Conservation (phyloP, 1,140 invertebrate species). For the Caenorhabditis inopinata region DNA sequence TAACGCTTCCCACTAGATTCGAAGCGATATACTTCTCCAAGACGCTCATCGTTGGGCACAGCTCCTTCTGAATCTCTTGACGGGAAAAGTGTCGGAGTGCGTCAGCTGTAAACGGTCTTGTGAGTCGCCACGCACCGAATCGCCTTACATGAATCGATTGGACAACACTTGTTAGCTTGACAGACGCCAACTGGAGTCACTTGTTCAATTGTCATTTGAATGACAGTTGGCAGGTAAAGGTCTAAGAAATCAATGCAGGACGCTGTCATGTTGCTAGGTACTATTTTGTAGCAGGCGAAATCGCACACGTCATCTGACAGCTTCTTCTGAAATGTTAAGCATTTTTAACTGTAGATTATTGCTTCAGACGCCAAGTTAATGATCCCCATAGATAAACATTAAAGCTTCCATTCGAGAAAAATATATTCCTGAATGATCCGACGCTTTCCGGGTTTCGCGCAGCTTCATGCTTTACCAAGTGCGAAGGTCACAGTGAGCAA, state of each 20-base stretch:
- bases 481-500: too few species aligned
- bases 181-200: constrained; percentile 31
- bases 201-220: constrained; percentile 48
- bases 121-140: too few species aligned
- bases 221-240: constrained; percentile 43
- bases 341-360: too few species aligned
- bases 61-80: not conserved
- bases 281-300: constrained; percentile 28
- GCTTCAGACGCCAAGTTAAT: too few species aligned
- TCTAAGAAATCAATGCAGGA: constrained; percentile 45
- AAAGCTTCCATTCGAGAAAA: too few species aligned
- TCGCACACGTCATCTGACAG: constrained; percentile 42
- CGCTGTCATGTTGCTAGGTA: constrained; percentile 23
- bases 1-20: not conserved
- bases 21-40: not conserved
- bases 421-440: too few species aligned
- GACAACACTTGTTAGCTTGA: constrained; percentile 15
- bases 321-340: constrained; percentile 26
- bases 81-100: not conserved
- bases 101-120: not conserved
- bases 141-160: not conserved
- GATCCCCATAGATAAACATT: too few species aligned
- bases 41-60: not conserved
- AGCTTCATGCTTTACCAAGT: too few species aligned
- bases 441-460: too few species aligned